These are phyloP conservation scores for Campylomormyrus tamandua DNA, from an alignment of 2,113 vertebrate genomes.

Conservation along the genomic window DNA sequence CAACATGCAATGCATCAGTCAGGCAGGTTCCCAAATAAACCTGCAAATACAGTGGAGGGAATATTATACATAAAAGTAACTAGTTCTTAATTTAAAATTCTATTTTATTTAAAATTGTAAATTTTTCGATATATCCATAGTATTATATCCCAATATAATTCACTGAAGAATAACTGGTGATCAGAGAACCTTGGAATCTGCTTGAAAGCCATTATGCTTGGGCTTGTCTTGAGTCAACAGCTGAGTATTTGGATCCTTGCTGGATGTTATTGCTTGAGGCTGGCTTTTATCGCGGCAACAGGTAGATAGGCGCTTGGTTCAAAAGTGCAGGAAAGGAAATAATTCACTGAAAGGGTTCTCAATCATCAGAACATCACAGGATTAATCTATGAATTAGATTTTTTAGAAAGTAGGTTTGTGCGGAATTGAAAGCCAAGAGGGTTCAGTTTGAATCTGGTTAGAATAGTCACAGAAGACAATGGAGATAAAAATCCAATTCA, in stretches of 20 bases:
- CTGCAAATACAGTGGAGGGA: neutral
- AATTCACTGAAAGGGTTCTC: neutral
- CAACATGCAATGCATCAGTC: neutral
- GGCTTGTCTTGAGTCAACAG: constrained; percentile 7
- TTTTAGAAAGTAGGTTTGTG: neutral
- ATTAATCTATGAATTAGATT: neutral
- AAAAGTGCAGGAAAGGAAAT: neutral
- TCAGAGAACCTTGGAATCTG: neutral
- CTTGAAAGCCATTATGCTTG: neutral
- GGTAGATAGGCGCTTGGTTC: neutral
- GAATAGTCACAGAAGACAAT: neutral
- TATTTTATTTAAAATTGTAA: neutral
- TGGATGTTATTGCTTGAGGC: constrained; percentile 22
- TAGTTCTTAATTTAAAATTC: neutral
- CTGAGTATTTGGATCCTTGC: constrained; percentile 19
- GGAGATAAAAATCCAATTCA: neutral
- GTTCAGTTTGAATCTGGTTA: neutral
- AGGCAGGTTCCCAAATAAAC: neutral
- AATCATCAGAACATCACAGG: neutral
- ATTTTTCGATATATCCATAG: neutral
- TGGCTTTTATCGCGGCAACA: constrained; percentile 23
- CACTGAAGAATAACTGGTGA: constrained; percentile 1
- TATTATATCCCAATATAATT: neutral
- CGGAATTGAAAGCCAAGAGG: neutral
- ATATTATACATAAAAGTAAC: neutral